A percentile compares a stretch with the other conserved stretches of the same genome.
These are phyloP conservation scores for Asarcornis scutulata DNA, from an alignment of 2,113 vertebrate species.

Conservation along the genomic window DNA sequence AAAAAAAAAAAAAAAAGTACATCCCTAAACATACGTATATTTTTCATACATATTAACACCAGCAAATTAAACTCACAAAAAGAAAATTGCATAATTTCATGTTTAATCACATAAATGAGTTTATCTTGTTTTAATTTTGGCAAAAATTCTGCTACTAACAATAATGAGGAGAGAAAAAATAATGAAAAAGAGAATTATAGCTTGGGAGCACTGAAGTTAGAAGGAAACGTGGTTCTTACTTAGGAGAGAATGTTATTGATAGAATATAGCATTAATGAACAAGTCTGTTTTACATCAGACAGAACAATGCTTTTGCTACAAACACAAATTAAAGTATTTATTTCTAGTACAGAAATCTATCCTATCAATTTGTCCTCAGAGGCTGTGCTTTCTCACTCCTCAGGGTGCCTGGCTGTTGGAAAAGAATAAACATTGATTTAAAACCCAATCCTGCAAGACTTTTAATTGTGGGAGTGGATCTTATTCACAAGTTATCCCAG, in stretches of 20 bases:
- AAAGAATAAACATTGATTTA: background rate
- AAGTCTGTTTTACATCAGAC: background rate
- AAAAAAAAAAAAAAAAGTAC: background rate
- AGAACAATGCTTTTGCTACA: background rate
- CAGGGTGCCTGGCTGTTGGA: background rate
- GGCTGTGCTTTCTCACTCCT: constrained; percentile 30
- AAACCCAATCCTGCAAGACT: background rate
- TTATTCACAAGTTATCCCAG: background rate
- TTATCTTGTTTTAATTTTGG: background rate
- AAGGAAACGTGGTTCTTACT: background rate
- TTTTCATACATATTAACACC: background rate
- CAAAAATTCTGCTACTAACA: background rate
- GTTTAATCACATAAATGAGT: background rate
- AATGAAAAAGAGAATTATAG: background rate
- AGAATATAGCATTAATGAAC: background rate
- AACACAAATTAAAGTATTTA: constrained; percentile 32
- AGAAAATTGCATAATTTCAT: background rate
- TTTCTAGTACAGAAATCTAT: constrained; percentile 26
- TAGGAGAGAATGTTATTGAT: background rate
- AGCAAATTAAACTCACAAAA: background rate
- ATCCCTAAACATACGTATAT: background rate
- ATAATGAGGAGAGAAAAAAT: background rate
- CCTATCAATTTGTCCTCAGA: constrained; percentile 10
- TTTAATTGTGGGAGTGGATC: constrained; percentile 29
- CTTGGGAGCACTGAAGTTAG: background rate